These are phyloP conservation scores for Pangasius larnaudii DNA, from an alignment of 2,797 vertebrate species.

Conservation along the genomic window DNA sequence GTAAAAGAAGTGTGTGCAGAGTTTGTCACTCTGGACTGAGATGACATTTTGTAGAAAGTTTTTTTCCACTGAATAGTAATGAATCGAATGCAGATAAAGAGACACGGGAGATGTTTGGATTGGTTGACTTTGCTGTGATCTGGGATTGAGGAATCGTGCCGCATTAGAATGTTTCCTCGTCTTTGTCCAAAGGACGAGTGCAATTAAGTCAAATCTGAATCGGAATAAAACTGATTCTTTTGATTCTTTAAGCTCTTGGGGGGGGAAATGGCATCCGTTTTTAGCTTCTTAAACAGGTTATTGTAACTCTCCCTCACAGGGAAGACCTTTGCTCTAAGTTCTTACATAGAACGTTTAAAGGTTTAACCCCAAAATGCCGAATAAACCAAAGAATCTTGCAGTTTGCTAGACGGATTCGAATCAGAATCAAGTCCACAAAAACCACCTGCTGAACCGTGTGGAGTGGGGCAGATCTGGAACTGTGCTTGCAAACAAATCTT, in stretches of 20 bases:
- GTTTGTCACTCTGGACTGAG: slow-evolving; percentile 37
- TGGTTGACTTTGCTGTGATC: slow-evolving; percentile 20
- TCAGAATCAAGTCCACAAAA: not conserved
- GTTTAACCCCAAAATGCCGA: too few species aligned
- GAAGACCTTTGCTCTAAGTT: not conserved
- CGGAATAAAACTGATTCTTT: not conserved
- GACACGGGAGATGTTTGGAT: not conserved
- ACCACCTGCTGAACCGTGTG: not conserved
- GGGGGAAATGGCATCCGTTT: not conserved
- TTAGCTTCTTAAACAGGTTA: not conserved
- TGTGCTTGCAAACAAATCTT: not conserved
- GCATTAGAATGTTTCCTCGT: not conserved
- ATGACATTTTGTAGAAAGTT: slow-evolving; percentile 19
- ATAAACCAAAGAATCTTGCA: not conserved
- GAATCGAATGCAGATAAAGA: not conserved
- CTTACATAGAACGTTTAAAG: not conserved
- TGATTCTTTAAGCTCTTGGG: not conserved
- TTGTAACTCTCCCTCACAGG: not conserved
- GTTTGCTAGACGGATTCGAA: not conserved
- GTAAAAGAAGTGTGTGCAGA: slow-evolving; percentile 31
- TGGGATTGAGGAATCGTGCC: not conserved
- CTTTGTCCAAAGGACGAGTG: not conserved
- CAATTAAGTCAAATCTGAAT: slow-evolving; percentile 32
- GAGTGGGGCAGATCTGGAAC: not conserved
- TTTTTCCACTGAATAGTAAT: slow-evolving; percentile 1